Base-by-base conservation (phyloP, 2,888 invertebrate genomes). In the Miltochrista miniata region DNA sequence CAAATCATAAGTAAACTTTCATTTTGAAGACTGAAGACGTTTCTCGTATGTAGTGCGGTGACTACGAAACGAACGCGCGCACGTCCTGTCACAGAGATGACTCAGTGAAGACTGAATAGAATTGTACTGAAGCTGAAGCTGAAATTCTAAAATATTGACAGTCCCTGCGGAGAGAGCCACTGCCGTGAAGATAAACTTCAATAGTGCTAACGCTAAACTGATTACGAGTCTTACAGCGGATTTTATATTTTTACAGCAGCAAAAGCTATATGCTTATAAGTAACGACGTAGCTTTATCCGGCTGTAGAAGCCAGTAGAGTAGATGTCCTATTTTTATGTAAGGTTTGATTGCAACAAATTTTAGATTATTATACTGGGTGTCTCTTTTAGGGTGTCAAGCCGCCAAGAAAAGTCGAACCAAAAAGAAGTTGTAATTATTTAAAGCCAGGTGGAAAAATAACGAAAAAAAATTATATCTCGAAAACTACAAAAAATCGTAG, bases 151-250 rank as follows among this genome's bases (percentile, higher is more conserved):
- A 81, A 80, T 74, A 73, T 80, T 65, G 68, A 62, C 63, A 64
- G 59, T 74, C 74, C 68, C 71, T 58, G 64, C 72, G 18, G 61
- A 57, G 54, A 68, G 64, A 67, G 64, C 65, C 70, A 56, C 68
- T 63, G 63, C 59, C 52, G 72, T 73, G 69, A 70, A 79, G 82
- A 82, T 83, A 81, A 74, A 83, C 73, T 77, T 71, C 70, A 67
- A 68, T 74, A 73, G 76, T 78, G 70, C 76, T 76, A 65, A 69
- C 72, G 72, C 75, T 85, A 84, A 86, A 81, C 83, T 79, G 75
- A 82, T 83, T 81, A 84, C 68, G 62, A 64, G 51, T 46, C 67
- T 70, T 73, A 74, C 70, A 74, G 75, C 61, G 69, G 72, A 72
- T 24, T 72, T 63, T 64, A 62, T 64, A 49, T 60, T 43, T 60